phyloP scores from a whole-genome alignment of 2,113 vertebrate species.

The Notarius lentiginosus region DNA sequence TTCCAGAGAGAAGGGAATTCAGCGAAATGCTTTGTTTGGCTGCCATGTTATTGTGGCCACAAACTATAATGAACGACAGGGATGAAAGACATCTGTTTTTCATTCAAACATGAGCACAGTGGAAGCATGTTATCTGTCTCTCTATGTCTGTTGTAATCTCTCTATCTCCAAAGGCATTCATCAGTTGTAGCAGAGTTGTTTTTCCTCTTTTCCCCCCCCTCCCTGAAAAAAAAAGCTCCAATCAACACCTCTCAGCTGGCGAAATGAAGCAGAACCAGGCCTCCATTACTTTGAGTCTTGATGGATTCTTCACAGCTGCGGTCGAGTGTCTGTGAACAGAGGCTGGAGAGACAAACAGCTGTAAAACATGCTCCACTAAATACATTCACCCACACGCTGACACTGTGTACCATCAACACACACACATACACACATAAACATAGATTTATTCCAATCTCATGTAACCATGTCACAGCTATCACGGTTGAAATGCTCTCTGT shows the following conservation, averaged over 20 bases:
- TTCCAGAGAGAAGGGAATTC: neutral
- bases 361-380: slow-evolving; percentile 55
- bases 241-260: slow-evolving; percentile 69
- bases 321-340: slow-evolving; percentile 64
- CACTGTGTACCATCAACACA: slow-evolving; percentile 37
- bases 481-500: neutral
- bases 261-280: slow-evolving; percentile 74
- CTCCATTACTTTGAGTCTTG: slow-evolving; percentile 73
- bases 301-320: slow-evolving; percentile 73
- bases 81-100: slow-evolving; percentile 44
- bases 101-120: slow-evolving; percentile 35
- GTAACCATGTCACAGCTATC: neutral
- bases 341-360: slow-evolving; percentile 59
- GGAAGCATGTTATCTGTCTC: slow-evolving; percentile 46
- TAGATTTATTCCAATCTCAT: neutral
- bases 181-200: slow-evolving; percentile 52
- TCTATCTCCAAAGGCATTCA: slow-evolving; percentile 50
- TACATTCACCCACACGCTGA: slow-evolving; percentile 42
- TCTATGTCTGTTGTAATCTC: slow-evolving; percentile 51
- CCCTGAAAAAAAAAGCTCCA: slow-evolving; percentile 55
- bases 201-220: slow-evolving; percentile 40
- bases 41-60: slow-evolving; percentile 34
- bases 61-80: slow-evolving; percentile 43
- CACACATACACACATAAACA: slow-evolving; percentile 29
- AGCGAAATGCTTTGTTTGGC: slow-evolving; percentile 31